phyloP scores from a whole-genome alignment of 2,888 invertebrate genomes.

The Eilema sororculum region DNA sequence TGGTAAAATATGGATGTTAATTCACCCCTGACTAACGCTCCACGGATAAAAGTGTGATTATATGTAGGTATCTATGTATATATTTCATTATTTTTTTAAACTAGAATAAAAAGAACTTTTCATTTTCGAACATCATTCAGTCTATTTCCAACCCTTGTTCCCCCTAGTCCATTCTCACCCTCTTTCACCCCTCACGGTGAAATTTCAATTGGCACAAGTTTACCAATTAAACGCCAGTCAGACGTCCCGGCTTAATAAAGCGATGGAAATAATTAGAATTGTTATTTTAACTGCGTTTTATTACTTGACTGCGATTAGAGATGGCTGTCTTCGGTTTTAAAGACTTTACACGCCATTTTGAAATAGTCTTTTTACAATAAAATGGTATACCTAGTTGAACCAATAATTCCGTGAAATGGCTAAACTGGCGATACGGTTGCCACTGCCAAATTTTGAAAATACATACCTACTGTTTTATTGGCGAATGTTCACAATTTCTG shows the following conservation, averaged over 20 bases:
- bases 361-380: not conserved
- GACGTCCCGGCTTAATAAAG: slow-evolving; percentile 65
- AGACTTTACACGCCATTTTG: not conserved
- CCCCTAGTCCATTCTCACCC: not conserved
- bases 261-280: slow-evolving; percentile 59
- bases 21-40: no score
- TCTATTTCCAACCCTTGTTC: slow-evolving; percentile 10
- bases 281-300: slow-evolving; percentile 50
- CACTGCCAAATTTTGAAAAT: no score
- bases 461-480: no score
- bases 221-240: slow-evolving; percentile 76
- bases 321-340: slow-evolving; percentile 11
- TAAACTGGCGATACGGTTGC: no score
- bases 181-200: slow-evolving; percentile 35
- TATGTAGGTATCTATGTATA: no score
- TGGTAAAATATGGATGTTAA: no score
- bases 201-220: slow-evolving; percentile 67
- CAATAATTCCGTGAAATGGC: no score
- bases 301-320: slow-evolving; percentile 33
- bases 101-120: not conserved
- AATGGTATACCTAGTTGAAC: no score
- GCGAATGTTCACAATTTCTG: no score
- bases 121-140: not conserved
- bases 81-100: no score
- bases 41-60: no score